Conservation (phyloP, 2,797 vertebrate species). For the Phataginus tricuspis region DNA sequence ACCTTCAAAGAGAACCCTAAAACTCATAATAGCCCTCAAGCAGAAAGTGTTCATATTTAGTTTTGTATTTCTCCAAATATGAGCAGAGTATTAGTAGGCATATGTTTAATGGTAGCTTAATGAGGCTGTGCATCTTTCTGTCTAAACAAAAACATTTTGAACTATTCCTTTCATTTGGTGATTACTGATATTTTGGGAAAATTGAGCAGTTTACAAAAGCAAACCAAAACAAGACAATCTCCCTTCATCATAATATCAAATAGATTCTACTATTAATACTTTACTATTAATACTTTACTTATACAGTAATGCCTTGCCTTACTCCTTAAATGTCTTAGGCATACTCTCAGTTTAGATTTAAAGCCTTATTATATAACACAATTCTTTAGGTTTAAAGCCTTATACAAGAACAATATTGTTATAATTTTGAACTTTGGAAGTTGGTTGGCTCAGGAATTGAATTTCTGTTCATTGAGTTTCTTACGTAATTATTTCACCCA, state of each 20-base stretch:
- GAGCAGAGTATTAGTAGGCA: not conserved
- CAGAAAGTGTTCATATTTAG: constrained; percentile 36
- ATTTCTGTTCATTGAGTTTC: constrained; percentile 37
- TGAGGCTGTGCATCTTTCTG: not conserved
- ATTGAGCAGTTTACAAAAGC: not conserved
- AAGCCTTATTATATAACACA: not conserved
- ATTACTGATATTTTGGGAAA: constrained; percentile 27
- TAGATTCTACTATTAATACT: not conserved
- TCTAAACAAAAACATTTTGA: constrained; percentile 46
- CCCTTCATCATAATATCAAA: accelerated
- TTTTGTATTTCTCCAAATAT: constrained; percentile 45
- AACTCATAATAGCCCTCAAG: not conserved
- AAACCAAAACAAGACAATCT: not conserved
- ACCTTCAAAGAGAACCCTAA: not conserved
- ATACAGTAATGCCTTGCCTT: not conserved
- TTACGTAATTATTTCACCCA: constrained; percentile 6
- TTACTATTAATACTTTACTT: not conserved
- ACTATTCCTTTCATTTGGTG: not conserved
- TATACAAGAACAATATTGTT: not conserved
- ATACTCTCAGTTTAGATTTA: not conserved
- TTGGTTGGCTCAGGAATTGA: not conserved
- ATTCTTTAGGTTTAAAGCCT: not conserved
- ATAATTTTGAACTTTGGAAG: constrained; percentile 38
- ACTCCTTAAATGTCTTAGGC: not conserved
- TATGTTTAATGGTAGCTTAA: not conserved